phyloP scores from a whole-genome alignment of 2,888 invertebrate genomes.

The Marronus borbonicus region DNA sequence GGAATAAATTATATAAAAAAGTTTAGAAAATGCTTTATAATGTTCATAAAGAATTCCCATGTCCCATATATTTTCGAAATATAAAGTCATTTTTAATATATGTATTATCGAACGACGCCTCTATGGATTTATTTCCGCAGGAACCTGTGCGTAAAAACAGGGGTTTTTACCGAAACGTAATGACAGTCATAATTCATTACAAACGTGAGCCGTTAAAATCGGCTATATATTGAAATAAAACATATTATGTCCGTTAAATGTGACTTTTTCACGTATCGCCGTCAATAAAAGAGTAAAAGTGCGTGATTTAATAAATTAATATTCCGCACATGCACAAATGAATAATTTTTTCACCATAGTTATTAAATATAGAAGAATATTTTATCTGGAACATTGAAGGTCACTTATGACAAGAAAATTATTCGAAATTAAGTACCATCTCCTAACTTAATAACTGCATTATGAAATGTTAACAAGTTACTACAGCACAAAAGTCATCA shows the following conservation, averaged over 20 bases:
- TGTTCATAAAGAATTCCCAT: too few relatives aligned
- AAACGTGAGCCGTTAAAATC: conserved; percentile 20
- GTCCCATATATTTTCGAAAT: too few relatives aligned
- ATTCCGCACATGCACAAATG: not conserved
- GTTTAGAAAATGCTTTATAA: too few relatives aligned
- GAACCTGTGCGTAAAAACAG: not conserved
- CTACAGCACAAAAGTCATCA: too few relatives aligned
- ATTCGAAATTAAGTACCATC: too few relatives aligned
- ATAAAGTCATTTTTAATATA: not conserved
- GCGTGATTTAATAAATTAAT: not conserved
- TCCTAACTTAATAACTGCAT: too few relatives aligned
- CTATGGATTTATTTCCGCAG: not conserved
- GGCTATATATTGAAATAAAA: conserved; percentile 26
- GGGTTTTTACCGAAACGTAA: conserved; percentile 21
- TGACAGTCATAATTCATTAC: conserved; percentile 25
- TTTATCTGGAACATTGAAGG: too few relatives aligned
- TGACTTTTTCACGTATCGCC: conserved; percentile 6
- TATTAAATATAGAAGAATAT: too few relatives aligned
- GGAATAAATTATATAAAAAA: too few relatives aligned
- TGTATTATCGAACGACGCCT: not conserved
- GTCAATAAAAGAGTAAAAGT: conserved; percentile 13
- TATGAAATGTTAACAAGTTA: too few relatives aligned
- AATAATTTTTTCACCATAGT: too few relatives aligned
- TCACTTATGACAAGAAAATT: too few relatives aligned
- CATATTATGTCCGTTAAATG: not conserved